A percentile compares a stretch with the other conserved stretches of the same genome.
phyloP scores from a whole-genome alignment of 2,888 invertebrate species.

The Gari tellinella region DNA sequence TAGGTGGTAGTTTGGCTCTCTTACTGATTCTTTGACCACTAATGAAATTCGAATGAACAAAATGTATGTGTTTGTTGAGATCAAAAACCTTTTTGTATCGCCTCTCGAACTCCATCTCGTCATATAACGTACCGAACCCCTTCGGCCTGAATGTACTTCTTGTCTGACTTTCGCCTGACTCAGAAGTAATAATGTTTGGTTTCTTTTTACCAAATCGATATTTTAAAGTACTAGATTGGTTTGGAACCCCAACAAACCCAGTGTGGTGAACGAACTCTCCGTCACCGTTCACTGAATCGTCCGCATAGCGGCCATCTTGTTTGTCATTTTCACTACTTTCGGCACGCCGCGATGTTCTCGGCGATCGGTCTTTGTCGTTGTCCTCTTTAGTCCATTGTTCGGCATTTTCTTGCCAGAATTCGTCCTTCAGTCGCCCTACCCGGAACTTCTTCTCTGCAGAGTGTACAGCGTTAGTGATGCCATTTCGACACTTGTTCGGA shows the following conservation, averaged over 20 bases:
- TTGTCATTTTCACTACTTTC: background rate
- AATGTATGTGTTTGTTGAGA: conserved; percentile 68
- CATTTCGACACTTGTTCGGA: conserved; percentile 10
- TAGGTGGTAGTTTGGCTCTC: conserved; percentile 59
- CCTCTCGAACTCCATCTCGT: conserved; percentile 68
- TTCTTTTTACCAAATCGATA: conserved; percentile 50
- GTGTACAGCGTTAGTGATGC: conserved; percentile 14
- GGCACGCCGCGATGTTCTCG: background rate
- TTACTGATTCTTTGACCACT: conserved; percentile 63
- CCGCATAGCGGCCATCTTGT: background rate
- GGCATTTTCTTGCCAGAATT: conserved; percentile 11
- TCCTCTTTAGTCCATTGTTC: conserved; percentile 29
- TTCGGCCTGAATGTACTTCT: conserved; percentile 48
- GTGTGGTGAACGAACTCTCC: conserved; percentile 52
- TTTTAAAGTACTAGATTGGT: conserved; percentile 38
- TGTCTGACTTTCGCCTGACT: background rate
- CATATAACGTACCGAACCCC: conserved; percentile 60
- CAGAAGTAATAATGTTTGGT: conserved; percentile 4
- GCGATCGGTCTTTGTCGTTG: conserved; percentile 1
- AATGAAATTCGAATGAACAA: conserved; percentile 65
- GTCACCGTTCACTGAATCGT: conserved; percentile 6
- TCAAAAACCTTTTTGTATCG: conserved; percentile 69
- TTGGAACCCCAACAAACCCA: conserved; percentile 46
- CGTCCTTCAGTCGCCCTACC: conserved; percentile 22
- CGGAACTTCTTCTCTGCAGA: conserved; percentile 46